A percentile compares a stretch with the other conserved stretches of the same genome.
Evolutionary conservation across 53 echinoderm and acorn worm species (phyloP).

Genomic region (Pentamera pediparva): DNA sequence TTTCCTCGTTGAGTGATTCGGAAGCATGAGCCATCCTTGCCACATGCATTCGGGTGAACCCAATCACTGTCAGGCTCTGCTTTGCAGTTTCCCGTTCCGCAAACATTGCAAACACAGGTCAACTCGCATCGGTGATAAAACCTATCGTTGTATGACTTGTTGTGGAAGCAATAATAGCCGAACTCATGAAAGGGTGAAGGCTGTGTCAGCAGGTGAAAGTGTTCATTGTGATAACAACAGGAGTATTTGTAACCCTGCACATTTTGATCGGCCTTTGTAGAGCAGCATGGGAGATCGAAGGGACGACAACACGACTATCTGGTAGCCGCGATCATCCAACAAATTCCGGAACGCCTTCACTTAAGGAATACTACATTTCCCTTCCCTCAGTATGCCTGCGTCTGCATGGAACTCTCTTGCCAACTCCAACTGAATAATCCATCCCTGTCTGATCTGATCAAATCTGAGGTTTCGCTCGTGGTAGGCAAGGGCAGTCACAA

Average conservation of each 20-base stretch:
- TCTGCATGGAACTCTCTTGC: conserved; percentile 33
- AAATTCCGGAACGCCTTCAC: background rate
- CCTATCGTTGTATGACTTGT: conserved; percentile 39
- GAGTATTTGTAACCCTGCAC: conserved; percentile 24
- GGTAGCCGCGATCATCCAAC: background rate
- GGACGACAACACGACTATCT: conserved; percentile 16
- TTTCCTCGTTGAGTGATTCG: conserved; percentile 18
- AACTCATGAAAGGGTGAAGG: conserved; percentile 23
- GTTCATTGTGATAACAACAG: conserved; percentile 46
- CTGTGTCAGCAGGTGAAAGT: conserved; percentile 22
- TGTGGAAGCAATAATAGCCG: conserved; percentile 51
- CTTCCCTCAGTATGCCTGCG: conserved; percentile 31
- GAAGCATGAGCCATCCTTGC: conserved; percentile 42
- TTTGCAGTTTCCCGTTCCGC: conserved; percentile 17
- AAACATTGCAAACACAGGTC: conserved; percentile 30
- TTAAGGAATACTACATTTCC: conserved; percentile 47
- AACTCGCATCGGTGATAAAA: conserved; percentile 41
- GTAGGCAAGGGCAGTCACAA: conserved; percentile 49
- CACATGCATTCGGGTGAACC: conserved; percentile 35
- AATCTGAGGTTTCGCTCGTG: conserved; percentile 41
- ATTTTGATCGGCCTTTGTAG: conserved; percentile 34
- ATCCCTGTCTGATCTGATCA: conserved; percentile 25
- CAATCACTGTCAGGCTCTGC: background rate
- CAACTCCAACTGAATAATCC: conserved; percentile 17
- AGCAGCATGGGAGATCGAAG: background rate